Conservation (phyloP, 1,140 invertebrate genomes). For the Tetramorium parvispinum region DNA sequence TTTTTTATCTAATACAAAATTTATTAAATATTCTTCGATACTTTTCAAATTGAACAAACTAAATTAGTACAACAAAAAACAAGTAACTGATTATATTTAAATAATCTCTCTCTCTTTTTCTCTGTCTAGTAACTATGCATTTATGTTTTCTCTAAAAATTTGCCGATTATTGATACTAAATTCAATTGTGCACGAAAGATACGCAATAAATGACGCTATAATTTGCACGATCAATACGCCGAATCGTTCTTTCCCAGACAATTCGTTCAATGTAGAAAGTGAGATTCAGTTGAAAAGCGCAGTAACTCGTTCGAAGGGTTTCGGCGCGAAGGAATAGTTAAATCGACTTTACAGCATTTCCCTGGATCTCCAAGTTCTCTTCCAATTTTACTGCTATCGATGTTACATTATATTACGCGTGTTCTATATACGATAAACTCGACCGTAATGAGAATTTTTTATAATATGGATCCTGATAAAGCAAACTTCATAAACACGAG, state of each 20-base stretch:
- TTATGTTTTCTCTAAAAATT: not conserved
- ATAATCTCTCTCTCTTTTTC: not conserved
- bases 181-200: not conserved
- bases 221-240: conserved; percentile 26
- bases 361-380: not conserved
- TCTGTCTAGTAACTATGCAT: not conserved
- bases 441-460: conserved; percentile 72
- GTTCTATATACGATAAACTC: conserved; percentile 39
- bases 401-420: not conserved
- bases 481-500: conserved; percentile 59
- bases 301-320: conserved; percentile 35
- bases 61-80: not conserved
- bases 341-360: conserved; percentile 56
- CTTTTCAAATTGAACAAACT: not conserved
- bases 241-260: conserved; percentile 23
- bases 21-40: not conserved
- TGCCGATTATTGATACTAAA: not conserved
- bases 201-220: conserved; percentile 27
- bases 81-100: not conserved
- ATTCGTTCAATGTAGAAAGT: conserved; percentile 13
- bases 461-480: conserved; percentile 67
- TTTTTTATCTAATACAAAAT: not conserved
- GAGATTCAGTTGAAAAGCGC: conserved; percentile 19
- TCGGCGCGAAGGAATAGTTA: conserved; percentile 12
- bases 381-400: not conserved